Base-by-base conservation (phyloP, 2,888 invertebrate genomes). In the Polydrusus pterygomalis region DNA sequence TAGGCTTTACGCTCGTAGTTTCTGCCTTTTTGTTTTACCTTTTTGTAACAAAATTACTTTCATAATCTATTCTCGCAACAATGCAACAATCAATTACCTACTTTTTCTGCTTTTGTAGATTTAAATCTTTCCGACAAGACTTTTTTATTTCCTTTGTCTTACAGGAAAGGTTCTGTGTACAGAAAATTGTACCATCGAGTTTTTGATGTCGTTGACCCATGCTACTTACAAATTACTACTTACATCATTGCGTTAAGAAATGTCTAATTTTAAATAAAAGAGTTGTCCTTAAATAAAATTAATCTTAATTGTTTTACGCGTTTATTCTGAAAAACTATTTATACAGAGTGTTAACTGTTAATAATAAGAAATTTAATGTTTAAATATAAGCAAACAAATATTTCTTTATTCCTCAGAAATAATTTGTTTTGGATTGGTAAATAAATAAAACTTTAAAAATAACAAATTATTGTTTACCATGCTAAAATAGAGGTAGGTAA, bases 201-300 rank as follows among this genome's bases (percentile, higher is more conserved):
- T 70, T 25, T 51, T 8, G 63, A 65, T 18, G 73, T 73, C 73
- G 65, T 65, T 67, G 73, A 73, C 73, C 73, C 43, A 47, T 10
- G 62, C 62, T 62, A 73, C 67, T 60, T 34, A 72, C 54, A 65
- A 73, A 73, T 67, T 58, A 67, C 51, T 58, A 49, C n/a, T n/a
- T n/a, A n/a, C 49, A 38, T 40, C 40, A 51, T 40, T 49, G 40
- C 51, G 51, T 68, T 58, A 60, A 60, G 73, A 56, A 73, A 67
- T 38, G n/a, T 49, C 47, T 67, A 58, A 56, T 72, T 72, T 56
- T 45, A 71, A 64, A 71, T 71, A 71, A 71, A 73, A 73, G 47
- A 30, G 25, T 64, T 40, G 18, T 45, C 43, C 15, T 56, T 56
- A 56, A 43, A 17, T 20, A n/a, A n/a, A n/a, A n/a, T n/a, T n/a